Percentiles rank a stretch among this genome's conserved stretches.
Conservation (phyloP, 2,888 invertebrate genomes). For the Tigriopus californicus region DNA sequence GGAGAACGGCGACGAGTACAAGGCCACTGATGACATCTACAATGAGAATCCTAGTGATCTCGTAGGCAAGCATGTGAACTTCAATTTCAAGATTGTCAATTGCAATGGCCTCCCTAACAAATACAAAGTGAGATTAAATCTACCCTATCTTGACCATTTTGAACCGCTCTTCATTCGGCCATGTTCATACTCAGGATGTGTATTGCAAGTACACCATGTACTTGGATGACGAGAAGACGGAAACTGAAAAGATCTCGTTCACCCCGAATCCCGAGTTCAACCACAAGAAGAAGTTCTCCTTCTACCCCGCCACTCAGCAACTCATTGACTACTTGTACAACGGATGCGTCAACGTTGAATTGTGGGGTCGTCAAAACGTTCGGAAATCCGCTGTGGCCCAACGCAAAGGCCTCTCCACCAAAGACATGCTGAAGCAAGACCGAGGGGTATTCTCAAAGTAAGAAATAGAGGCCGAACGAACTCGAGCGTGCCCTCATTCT, state of each 20-base stretch:
- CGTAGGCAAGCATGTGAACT: constrained; percentile 31
- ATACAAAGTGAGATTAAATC: constrained; percentile 34
- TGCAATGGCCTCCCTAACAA: constrained; percentile 32
- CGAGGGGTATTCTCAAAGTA: constrained; percentile 21
- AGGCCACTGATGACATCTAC: constrained; percentile 31
- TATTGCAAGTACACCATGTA: constrained; percentile 33
- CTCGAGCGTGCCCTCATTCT: too few relatives aligned
- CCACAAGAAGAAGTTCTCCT: constrained; percentile 29
- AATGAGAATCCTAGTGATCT: constrained; percentile 33
- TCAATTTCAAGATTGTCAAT: constrained; percentile 32
- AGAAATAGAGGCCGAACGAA: too few relatives aligned
- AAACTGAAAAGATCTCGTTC: constrained; percentile 26
- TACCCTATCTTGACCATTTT: too few relatives aligned
- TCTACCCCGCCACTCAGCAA: constrained; percentile 30
- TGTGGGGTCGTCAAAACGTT: constrained; percentile 32
- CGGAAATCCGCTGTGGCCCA: constrained; percentile 19
- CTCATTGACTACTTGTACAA: constrained; percentile 31
- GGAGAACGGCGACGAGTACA: constrained; percentile 31
- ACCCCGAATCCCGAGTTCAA: constrained; percentile 32
- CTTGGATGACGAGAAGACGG: constrained; percentile 28
- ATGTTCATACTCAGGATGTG: constrained; percentile 25
- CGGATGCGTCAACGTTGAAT: constrained; percentile 30
- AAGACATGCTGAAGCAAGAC: constrained; percentile 24
- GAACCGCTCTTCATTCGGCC: too few relatives aligned
- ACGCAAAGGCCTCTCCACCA: constrained; percentile 23